These are phyloP conservation scores for Thryonomys swinderianus DNA, from an alignment of 2,113 vertebrate species.

Conservation along the genomic window DNA sequence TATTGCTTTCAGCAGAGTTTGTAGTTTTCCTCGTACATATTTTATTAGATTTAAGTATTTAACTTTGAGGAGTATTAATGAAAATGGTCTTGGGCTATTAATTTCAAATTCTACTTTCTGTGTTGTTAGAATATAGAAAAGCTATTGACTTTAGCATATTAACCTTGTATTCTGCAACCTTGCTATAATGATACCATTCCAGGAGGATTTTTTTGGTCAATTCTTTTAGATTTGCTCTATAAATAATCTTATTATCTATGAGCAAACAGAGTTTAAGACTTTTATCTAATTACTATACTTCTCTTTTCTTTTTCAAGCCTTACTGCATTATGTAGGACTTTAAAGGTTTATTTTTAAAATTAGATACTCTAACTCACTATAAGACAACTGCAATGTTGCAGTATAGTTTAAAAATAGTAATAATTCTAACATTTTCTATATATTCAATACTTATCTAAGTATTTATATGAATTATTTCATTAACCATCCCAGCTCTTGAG, in stretches of 20 bases:
- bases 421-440: neutral
- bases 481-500: neutral
- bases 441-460: neutral
- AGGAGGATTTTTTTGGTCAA: neutral
- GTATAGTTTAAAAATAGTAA: neutral
- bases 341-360: constrained; percentile 35
- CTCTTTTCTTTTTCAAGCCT: neutral
- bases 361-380: neutral
- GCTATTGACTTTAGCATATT: neutral
- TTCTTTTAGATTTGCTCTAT: constrained; percentile 18
- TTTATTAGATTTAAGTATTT: neutral
- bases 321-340: neutral
- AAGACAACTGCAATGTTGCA: neutral
- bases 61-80: neutral
- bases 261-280: neutral
- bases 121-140: neutral
- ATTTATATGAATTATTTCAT: neutral
- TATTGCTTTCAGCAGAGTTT: neutral
- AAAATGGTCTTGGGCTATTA: neutral
- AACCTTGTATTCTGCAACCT: neutral
- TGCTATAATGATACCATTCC: neutral
- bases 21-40: neutral
- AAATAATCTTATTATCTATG: neutral
- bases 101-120: neutral
- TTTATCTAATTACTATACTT: neutral